Conservation (phyloP, 2,113 vertebrate genomes). For the Leptosomus discolor region DNA sequence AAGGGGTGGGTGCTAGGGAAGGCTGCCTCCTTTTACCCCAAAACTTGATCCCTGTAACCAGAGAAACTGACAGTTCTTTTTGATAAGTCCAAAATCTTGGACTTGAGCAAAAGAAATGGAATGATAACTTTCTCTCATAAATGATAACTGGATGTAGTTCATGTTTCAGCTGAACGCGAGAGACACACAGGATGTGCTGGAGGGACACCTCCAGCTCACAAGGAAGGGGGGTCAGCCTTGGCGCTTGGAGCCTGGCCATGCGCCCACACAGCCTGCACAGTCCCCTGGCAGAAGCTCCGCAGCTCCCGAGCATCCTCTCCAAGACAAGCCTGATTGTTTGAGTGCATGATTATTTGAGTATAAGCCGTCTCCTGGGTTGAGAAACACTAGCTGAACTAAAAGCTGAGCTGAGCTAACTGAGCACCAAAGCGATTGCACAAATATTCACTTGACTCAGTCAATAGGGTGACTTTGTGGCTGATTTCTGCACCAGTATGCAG, state of each 20-base stretch:
- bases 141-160: neutral
- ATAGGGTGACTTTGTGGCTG: neutral
- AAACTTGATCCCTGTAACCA: neutral
- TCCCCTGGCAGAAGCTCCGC: fast-evolving
- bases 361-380: fast-evolving
- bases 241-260: fast-evolving
- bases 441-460: neutral
- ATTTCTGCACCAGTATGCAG: neutral
- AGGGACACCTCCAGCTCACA: neutral
- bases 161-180: neutral
- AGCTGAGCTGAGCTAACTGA: neutral
- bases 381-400: neutral
- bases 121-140: neutral
- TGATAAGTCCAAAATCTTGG: neutral
- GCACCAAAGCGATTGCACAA: neutral
- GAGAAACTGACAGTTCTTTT: neutral
- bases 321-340: neutral
- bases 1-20: neutral
- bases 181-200: neutral
- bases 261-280: neutral
- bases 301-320: neutral
- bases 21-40: neutral
- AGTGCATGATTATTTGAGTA: neutral
- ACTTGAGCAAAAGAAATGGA: neutral
- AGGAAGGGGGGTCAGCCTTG: neutral